Percentiles rank a stretch among this genome's conserved stretches.
Conservation (phyloP, 1,140 invertebrate genomes). For the Calephelis nemesis region DNA sequence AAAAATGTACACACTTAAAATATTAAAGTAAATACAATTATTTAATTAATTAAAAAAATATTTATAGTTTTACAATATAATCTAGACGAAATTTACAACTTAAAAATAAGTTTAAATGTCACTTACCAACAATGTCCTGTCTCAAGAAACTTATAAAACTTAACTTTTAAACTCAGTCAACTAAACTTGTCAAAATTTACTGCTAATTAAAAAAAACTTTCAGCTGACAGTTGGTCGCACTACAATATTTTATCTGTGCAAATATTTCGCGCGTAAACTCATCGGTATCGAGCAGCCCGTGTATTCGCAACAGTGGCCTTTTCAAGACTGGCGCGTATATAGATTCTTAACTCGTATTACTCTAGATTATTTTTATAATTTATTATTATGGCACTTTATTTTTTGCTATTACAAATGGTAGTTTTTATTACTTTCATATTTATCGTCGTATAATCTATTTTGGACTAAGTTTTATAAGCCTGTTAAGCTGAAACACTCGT, state of each 20-base stretch:
- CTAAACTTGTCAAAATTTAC: neutral
- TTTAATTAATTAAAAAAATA: no score
- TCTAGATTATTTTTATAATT: constrained; percentile 3
- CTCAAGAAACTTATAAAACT: neutral
- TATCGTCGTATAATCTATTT: constrained; percentile 4
- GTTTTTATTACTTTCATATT: neutral
- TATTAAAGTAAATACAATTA: no score
- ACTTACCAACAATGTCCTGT: neutral
- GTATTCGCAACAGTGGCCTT: constrained; percentile 8
- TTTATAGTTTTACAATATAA: no score
- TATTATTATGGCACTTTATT: constrained; percentile 3
- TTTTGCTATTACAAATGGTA: neutral
- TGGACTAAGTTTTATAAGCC: neutral
- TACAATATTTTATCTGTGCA: constrained; percentile 6
- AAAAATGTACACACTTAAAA: no score
- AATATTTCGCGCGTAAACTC: constrained; percentile 11
- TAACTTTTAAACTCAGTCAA: neutral
- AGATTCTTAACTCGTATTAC: neutral
- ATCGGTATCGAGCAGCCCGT: constrained; percentile 10
- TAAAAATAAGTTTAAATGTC: neutral
- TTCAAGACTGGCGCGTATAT: constrained; percentile 9
- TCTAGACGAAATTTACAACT: no score
- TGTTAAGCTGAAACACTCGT: neutral
- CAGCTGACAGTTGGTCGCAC: neutral
- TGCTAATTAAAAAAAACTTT: neutral